Conservation (phyloP, 2,888 invertebrate genomes). For the Polydrusus tereticollis region DNA sequence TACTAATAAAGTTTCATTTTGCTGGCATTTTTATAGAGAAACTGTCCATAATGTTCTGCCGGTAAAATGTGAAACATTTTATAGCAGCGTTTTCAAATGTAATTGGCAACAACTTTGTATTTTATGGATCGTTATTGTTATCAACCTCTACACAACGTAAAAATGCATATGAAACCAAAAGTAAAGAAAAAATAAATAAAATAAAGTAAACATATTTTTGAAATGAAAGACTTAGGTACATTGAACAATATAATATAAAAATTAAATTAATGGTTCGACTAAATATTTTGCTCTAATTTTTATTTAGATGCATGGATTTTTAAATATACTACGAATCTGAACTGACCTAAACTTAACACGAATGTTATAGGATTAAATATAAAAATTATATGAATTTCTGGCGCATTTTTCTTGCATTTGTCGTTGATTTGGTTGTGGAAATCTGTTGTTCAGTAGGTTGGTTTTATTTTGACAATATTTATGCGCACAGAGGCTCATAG, state of each 20-base stretch:
- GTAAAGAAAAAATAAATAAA: background rate
- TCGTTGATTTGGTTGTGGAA: too few species aligned
- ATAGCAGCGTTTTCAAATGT: conserved; percentile 41
- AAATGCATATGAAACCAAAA: conserved; percentile 30
- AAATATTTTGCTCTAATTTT: too few species aligned
- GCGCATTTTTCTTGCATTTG: too few species aligned
- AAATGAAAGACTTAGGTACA: background rate
- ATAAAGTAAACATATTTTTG: background rate
- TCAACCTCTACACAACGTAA: conserved; percentile 32
- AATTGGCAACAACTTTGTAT: conserved; percentile 45
- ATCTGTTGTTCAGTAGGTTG: too few species aligned
- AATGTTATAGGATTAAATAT: too few species aligned
- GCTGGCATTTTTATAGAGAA: conserved; percentile 32
- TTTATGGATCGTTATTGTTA: conserved; percentile 43
- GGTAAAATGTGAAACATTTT: conserved; percentile 40
- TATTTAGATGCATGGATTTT: too few species aligned
- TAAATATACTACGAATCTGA: too few species aligned
- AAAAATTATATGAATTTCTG: too few species aligned
- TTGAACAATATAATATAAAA: background rate
- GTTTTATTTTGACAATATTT: too few species aligned
- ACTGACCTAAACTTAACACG: too few species aligned
- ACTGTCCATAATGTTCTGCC: conserved; percentile 37
- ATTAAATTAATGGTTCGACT: too few species aligned
- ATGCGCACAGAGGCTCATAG: too few species aligned
- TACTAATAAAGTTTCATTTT: conserved; percentile 35